A percentile compares a stretch with the other conserved stretches of the same genome.
These are phyloP conservation scores for Polyploca ridens DNA, from an alignment of 2,888 invertebrate genomes.

Conservation along the genomic window DNA sequence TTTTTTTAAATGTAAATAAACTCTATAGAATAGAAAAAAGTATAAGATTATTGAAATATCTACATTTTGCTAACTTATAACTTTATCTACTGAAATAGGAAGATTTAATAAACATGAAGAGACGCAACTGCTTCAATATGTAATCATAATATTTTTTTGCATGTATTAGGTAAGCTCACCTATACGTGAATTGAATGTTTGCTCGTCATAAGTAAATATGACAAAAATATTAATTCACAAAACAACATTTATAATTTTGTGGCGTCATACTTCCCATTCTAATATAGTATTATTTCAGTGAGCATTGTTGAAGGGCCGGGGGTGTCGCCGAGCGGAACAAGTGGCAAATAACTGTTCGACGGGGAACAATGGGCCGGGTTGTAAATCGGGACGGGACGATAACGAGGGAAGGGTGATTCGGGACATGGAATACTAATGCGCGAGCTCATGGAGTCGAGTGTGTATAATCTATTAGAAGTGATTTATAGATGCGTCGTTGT, in stretches of 20 bases:
- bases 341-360: constrained; percentile 57
- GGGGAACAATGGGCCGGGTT: constrained; percentile 50
- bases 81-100: no score
- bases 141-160: no score
- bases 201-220: not conserved
- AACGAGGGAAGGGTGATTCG: constrained; percentile 26
- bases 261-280: not conserved
- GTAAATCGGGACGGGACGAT: constrained; percentile 25
- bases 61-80: no score
- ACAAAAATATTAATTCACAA: not conserved
- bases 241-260: not conserved
- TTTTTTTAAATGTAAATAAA: no score
- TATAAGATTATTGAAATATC: no score
- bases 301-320: constrained; percentile 39
- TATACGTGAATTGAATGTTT: not conserved
- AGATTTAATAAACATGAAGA: no score
- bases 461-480: constrained; percentile 13
- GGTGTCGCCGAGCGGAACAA: constrained; percentile 60
- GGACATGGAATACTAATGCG: constrained; percentile 8
- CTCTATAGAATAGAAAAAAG: no score
- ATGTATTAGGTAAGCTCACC: not conserved
- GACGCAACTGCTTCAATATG: no score
- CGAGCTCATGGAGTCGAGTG: constrained; percentile 3
- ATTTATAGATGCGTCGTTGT: constrained; percentile 5
- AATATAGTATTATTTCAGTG: constrained; percentile 13